phyloP scores from a whole-genome alignment of 2,797 vertebrate genomes.

The Lutjanus campechanus region DNA sequence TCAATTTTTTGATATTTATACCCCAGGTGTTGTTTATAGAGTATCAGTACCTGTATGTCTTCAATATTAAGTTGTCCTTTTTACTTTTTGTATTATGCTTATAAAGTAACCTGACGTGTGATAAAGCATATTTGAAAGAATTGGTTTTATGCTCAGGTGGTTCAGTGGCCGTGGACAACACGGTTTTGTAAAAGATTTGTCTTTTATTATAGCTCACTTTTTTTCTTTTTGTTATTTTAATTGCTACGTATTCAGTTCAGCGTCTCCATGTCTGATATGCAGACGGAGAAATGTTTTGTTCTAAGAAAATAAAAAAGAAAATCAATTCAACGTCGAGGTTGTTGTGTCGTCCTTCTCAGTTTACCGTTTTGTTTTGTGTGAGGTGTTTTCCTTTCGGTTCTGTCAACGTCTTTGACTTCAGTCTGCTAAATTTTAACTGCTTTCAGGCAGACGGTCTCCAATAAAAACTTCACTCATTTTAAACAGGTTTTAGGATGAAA shows the following conservation, averaged over 20 bases:
- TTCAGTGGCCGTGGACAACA: conserved; percentile 42
- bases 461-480: too few species aligned
- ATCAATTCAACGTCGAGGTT: conserved; percentile 7
- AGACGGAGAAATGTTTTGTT: conserved; percentile 74
- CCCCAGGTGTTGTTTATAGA: conserved; percentile 60
- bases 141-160: conserved; percentile 66
- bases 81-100: conserved; percentile 72
- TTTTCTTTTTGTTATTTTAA: conserved; percentile 61
- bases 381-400: background rate
- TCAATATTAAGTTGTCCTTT: conserved; percentile 66
- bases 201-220: conserved; percentile 61
- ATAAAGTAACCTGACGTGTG: conserved; percentile 38
- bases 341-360: background rate
- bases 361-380: background rate
- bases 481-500: too few species aligned
- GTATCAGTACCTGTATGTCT: conserved; percentile 59
- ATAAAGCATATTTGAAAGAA: conserved; percentile 38
- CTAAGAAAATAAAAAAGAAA: conserved; percentile 75
- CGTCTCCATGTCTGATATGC: conserved; percentile 46
- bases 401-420: background rate
- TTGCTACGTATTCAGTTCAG: conserved; percentile 64
- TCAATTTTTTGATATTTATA: conserved; percentile 57
- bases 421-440: too few species aligned
- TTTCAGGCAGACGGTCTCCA: too few species aligned
- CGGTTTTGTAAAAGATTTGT: conserved; percentile 73